These are phyloP conservation scores for Villa cingulata DNA, from an alignment of 2,888 invertebrate species.

Conservation along the genomic window DNA sequence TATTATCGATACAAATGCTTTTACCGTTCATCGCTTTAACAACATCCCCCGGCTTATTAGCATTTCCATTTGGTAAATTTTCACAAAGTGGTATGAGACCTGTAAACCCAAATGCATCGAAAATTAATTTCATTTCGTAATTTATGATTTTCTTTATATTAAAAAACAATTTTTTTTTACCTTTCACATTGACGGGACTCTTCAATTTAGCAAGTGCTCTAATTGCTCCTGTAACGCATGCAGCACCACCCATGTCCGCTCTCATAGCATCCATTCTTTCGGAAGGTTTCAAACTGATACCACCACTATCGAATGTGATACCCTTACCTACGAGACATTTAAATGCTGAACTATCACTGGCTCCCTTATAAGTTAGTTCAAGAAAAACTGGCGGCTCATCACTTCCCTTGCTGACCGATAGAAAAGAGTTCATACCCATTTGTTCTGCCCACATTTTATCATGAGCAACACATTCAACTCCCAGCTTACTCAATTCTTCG, in stretches of 20 bases:
- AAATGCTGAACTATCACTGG: slow-evolving; percentile 34
- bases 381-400: slow-evolving; percentile 59
- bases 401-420: slow-evolving; percentile 57
- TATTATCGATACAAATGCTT: slow-evolving; percentile 55
- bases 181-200: slow-evolving; percentile 54
- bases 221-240: slow-evolving; percentile 53
- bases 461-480: slow-evolving; percentile 36
- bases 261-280: slow-evolving; percentile 48
- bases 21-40: slow-evolving; percentile 57
- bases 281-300: slow-evolving; percentile 50
- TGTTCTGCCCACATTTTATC: slow-evolving; percentile 58
- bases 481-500: slow-evolving; percentile 12
- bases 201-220: slow-evolving; percentile 51
- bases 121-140: too few relatives aligned
- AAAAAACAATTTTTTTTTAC: slow-evolving; percentile 18
- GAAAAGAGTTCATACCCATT: slow-evolving; percentile 62
- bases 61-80: slow-evolving; percentile 60
- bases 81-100: slow-evolving; percentile 57
- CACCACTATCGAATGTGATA: slow-evolving; percentile 56
- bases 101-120: too few relatives aligned
- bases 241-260: slow-evolving; percentile 73
- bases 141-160: not conserved
- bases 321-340: slow-evolving; percentile 58
- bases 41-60: slow-evolving; percentile 64
- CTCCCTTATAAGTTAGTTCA: slow-evolving; percentile 54